Conservation (phyloP, 1,140 invertebrate genomes). For the Drosophila arawakana region DNA sequence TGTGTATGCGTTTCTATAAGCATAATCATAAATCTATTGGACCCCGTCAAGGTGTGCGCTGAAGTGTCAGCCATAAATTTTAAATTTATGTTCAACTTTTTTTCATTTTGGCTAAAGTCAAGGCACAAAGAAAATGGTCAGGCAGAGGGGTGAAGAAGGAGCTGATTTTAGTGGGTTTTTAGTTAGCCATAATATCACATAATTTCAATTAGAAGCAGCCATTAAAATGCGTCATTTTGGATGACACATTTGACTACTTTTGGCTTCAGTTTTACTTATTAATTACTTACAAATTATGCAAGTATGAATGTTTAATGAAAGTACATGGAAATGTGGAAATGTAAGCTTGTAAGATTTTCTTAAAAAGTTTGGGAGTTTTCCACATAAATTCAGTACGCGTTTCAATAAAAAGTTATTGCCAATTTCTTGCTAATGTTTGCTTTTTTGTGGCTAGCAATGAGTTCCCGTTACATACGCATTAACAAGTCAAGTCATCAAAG, state of each 20-base stretch:
- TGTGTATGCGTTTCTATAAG: conserved; percentile 41
- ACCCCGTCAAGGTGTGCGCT: conserved; percentile 60
- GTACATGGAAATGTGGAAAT: no score
- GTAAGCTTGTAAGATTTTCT: no score
- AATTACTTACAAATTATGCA: neutral
- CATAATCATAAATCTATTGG: conserved; percentile 68
- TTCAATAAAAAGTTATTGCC: no score
- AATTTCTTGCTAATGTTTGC: neutral
- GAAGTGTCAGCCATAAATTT: conserved; percentile 75
- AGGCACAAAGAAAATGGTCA: conserved; percentile 28
- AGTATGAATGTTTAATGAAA: no score
- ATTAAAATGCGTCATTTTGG: conserved; percentile 58
- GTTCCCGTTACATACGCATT: conserved; percentile 35
- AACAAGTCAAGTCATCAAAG: conserved; percentile 27
- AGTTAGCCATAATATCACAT: neutral
- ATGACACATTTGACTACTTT: conserved; percentile 53
- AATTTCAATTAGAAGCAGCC: conserved; percentile 56
- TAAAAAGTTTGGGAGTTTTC: no score
- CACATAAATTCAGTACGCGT: no score
- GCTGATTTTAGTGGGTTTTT: neutral
- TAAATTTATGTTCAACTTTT: conserved; percentile 72
- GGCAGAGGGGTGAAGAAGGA: neutral
- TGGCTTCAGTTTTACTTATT: conserved; percentile 18
- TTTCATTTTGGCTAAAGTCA: conserved; percentile 38
- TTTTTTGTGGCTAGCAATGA: neutral